Conservation (phyloP, 2,888 invertebrate genomes). For the Hypolimnas misippus region DNA sequence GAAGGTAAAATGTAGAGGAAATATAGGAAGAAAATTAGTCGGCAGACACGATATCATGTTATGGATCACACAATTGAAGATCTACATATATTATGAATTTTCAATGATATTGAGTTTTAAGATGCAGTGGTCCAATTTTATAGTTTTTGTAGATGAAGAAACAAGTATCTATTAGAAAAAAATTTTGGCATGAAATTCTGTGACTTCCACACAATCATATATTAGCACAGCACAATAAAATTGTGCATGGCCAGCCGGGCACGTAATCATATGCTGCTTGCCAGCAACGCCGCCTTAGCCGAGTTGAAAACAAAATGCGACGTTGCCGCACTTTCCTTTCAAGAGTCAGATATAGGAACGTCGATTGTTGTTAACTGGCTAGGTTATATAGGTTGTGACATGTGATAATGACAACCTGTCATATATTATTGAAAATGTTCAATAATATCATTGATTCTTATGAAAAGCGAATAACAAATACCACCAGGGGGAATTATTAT, state of each 20-base stretch:
- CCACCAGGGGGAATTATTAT: background rate
- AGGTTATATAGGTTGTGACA: slow-evolving; percentile 32
- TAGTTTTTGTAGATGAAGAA: too few relatives aligned
- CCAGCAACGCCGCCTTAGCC: slow-evolving; percentile 41
- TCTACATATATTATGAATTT: too few relatives aligned
- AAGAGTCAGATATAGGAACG: slow-evolving; percentile 39
- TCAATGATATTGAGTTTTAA: too few relatives aligned
- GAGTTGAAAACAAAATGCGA: slow-evolving; percentile 43
- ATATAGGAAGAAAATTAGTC: too few relatives aligned
- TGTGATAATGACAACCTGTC: slow-evolving; percentile 27
- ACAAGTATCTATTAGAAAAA: background rate
- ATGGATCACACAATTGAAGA: too few relatives aligned
- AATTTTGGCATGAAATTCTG: background rate
- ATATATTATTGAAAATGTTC: slow-evolving; percentile 6
- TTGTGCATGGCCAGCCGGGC: slow-evolving; percentile 39
- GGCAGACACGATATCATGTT: too few relatives aligned
- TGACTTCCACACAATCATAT: background rate
- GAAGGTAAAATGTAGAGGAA: background rate
- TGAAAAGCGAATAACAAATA: background rate
- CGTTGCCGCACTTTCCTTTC: slow-evolving; percentile 48
- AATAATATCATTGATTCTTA: background rate
- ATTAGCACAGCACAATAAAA: slow-evolving; percentile 32
- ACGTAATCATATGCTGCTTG: slow-evolving; percentile 37
- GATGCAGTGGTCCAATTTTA: too few relatives aligned
- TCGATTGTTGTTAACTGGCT: slow-evolving; percentile 28